phyloP scores from a whole-genome alignment of 2,797 vertebrate species.

The Acrossocheilus wenchowensis region DNA sequence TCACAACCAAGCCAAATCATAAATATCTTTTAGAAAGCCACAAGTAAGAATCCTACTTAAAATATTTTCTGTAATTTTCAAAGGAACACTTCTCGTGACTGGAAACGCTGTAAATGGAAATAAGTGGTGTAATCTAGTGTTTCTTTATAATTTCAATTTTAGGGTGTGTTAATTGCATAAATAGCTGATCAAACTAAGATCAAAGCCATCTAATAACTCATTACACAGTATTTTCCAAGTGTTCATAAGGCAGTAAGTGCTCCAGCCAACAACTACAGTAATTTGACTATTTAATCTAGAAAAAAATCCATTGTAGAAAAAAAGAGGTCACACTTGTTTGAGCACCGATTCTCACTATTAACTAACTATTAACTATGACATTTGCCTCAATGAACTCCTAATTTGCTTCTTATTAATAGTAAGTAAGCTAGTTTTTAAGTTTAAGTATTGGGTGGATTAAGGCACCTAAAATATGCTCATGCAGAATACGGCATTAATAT shows the following conservation, averaged over 20 bases:
- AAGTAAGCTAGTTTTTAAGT: not conserved
- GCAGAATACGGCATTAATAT: not conserved
- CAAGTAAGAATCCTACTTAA: not conserved
- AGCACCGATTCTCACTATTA: not conserved
- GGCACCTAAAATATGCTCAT: not conserved
- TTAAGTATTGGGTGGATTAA: not conserved
- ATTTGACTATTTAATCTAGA: not conserved
- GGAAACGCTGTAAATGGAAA: slow-evolving; percentile 3
- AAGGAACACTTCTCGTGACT: not conserved
- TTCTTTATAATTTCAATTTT: not conserved
- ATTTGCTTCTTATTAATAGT: not conserved
- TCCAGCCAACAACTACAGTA: not conserved
- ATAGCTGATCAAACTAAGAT: slow-evolving; percentile 23
- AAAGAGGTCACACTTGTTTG: not conserved
- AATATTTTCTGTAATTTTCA: not conserved
- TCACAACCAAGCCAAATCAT: not conserved
- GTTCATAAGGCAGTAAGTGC: not conserved
- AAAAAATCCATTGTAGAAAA: not conserved
- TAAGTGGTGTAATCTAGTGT: slow-evolving; percentile 20
- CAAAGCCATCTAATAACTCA: slow-evolving; percentile 19
- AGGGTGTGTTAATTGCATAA: slow-evolving; percentile 26
- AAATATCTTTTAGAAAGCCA: not conserved
- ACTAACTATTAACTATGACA: not conserved
- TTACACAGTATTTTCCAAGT: not conserved
- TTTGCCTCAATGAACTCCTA: not conserved